A percentile compares a stretch with the other conserved stretches of the same genome.
phyloP scores from a whole-genome alignment of 2,113 vertebrate species.

The Trinectes maculatus region DNA sequence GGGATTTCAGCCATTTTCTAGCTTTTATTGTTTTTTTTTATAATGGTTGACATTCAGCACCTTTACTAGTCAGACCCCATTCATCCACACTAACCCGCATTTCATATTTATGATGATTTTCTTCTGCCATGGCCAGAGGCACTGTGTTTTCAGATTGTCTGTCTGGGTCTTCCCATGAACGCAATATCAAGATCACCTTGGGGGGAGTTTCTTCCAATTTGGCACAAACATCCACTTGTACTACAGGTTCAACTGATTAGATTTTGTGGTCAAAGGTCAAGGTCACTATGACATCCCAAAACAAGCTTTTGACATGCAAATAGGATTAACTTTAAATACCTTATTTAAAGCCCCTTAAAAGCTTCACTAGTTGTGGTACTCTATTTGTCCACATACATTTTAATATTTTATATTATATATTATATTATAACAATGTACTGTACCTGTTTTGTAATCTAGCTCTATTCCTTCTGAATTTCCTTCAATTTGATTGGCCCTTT shows the following conservation, averaged over 20 bases:
- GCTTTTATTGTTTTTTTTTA: constrained; percentile 9
- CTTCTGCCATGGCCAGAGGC: not conserved
- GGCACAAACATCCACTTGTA: not conserved
- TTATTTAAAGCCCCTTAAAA: too few species aligned
- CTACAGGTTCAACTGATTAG: not conserved
- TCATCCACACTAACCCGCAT: constrained; percentile 5
- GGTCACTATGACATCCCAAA: not conserved
- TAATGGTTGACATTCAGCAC: constrained; percentile 1
- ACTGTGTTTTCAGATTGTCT: not conserved
- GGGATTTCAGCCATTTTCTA: constrained; percentile 34
- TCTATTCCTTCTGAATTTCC: not conserved
- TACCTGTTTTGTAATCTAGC: too few species aligned
- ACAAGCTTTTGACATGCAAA: not conserved
- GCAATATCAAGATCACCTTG: not conserved
- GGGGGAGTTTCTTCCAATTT: not conserved
- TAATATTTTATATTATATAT: too few species aligned
- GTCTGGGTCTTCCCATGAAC: not conserved
- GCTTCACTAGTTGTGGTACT: too few species aligned
- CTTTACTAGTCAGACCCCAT: not conserved
- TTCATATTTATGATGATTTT: constrained; percentile 11
- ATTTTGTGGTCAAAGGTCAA: not conserved
- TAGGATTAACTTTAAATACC: too few species aligned
- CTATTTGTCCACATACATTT: too few species aligned
- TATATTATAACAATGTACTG: too few species aligned
- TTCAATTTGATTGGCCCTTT: not conserved